Evolutionary conservation across 2,888 invertebrate genomes (phyloP).

Genomic region (Capitulum mitella): DNA sequence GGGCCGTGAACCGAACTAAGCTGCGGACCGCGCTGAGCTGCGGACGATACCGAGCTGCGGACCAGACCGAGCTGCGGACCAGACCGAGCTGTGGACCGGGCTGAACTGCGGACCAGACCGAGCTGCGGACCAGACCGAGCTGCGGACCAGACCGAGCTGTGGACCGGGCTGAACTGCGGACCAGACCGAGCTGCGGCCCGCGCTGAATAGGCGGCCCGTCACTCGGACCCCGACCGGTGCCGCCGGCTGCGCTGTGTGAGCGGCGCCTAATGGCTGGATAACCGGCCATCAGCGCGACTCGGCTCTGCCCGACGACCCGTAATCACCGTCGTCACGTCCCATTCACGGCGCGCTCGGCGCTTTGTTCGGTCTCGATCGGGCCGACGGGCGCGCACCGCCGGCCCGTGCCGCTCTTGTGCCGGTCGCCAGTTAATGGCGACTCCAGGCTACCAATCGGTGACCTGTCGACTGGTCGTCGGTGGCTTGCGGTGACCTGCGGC

Average conservation of each 20-base stretch:
- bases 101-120: no score
- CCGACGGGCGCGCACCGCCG: neutral
- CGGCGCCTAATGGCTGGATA: neutral
- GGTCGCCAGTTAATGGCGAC: neutral
- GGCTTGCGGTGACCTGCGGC: no score
- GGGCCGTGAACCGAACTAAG: no score
- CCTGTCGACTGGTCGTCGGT: neutral
- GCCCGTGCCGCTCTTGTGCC: neutral
- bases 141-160: neutral
- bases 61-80: no score
- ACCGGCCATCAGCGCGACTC: neutral
- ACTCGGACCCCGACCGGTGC: neutral
- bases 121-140: no score
- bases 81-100: no score
- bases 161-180: neutral
- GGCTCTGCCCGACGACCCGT: neutral
- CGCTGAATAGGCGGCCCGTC: neutral
- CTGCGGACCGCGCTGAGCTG: no score
- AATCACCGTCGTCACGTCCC: slow-evolving; percentile 5
- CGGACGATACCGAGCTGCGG: no score
- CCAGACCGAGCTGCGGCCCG: neutral
- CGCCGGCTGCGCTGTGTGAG: neutral
- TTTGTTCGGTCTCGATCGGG: neutral
- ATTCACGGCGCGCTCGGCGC: neutral
- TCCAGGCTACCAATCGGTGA: neutral